A percentile compares a stretch with the other conserved stretches of the same genome.
phyloP scores from a whole-genome alignment of 2,113 vertebrate species.

The Dipodomys spectabilis region DNA sequence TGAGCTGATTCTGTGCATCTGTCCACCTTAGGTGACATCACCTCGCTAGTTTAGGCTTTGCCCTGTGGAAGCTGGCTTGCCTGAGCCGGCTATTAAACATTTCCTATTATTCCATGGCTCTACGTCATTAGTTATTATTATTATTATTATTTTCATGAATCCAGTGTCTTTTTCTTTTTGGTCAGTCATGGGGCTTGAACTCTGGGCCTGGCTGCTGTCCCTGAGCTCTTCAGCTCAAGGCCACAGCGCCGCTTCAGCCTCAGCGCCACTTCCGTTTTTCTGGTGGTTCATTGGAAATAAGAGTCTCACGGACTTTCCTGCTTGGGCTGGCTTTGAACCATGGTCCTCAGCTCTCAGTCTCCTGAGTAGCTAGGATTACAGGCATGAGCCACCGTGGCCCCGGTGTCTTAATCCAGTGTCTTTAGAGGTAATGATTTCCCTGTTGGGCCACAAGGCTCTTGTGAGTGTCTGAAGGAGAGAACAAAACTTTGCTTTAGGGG shows the following conservation, averaged over 20 bases:
- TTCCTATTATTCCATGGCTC: neutral
- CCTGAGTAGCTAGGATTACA: too few relatives aligned
- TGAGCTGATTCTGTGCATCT: neutral
- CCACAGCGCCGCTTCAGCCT: too few relatives aligned
- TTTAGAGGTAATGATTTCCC: neutral
- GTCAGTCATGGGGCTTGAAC: too few relatives aligned
- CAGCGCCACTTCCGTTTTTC: too few relatives aligned
- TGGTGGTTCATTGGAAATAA: too few relatives aligned
- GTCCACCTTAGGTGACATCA: neutral
- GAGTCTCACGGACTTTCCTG: too few relatives aligned
- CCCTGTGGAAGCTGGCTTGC: neutral
- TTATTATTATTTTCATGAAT: neutral
- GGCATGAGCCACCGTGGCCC: too few relatives aligned
- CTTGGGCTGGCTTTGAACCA: too few relatives aligned
- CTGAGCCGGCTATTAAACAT: neutral
- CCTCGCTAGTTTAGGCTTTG: neutral
- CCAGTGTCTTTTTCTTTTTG: neutral
- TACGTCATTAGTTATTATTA: too few relatives aligned
- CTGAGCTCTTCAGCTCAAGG: too few relatives aligned
- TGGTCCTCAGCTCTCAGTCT: too few relatives aligned
- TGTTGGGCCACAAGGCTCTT: neutral
- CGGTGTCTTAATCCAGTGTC: neutral
- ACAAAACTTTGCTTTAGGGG: neutral
- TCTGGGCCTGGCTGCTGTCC: too few relatives aligned
- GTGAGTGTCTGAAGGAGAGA: conserved; percentile 17